These are phyloP conservation scores for Sparidentex hasta DNA, from an alignment of 2,797 vertebrate genomes.

Conservation along the genomic window DNA sequence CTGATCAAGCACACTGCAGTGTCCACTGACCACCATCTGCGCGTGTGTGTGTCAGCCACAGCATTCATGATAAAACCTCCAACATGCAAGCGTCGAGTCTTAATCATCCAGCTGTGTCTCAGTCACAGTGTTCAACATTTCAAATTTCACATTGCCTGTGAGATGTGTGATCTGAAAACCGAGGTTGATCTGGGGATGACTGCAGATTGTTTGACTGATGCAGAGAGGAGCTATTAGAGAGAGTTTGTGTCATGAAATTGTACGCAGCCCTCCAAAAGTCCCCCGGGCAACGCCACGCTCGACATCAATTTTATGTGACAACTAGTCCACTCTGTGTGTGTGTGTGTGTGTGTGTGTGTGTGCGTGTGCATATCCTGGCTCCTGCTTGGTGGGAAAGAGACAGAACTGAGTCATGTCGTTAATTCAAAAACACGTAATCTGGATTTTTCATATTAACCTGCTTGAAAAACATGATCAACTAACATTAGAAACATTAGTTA, in stretches of 20 bases:
- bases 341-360: too few relatives aligned
- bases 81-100: background rate
- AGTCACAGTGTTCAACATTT: background rate
- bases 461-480: background rate
- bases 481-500: background rate
- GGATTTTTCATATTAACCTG: background rate
- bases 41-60: background rate
- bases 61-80: background rate
- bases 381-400: background rate
- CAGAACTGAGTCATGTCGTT: constrained; percentile 17
- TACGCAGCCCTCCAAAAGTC: background rate
- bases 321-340: background rate
- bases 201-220: background rate
- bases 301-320: constrained; percentile 10
- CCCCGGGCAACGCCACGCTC: background rate
- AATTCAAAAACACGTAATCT: constrained; percentile 23
- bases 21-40: constrained; percentile 5
- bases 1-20: constrained; percentile 17
- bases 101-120: background rate
- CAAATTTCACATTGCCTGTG: background rate
- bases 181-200: background rate
- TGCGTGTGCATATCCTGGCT: background rate
- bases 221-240: background rate
- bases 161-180: background rate
- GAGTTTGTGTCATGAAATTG: background rate